phyloP scores from a whole-genome alignment of 2,113 vertebrate genomes.

The Chroicocephalus ridibundus region DNA sequence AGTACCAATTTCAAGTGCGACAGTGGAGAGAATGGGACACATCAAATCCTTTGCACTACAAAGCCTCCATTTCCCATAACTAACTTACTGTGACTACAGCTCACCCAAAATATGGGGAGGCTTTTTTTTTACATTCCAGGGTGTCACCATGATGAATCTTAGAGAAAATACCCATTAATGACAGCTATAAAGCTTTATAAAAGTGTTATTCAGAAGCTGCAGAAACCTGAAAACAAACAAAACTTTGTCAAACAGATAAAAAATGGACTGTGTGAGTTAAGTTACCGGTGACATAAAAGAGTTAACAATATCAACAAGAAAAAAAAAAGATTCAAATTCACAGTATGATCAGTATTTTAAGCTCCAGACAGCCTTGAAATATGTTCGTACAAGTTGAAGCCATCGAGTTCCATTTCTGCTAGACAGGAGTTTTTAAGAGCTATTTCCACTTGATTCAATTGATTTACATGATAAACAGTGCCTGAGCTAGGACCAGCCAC shows the following conservation, averaged over 20 bases:
- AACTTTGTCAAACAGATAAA: not conserved
- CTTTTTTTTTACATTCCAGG: not conserved
- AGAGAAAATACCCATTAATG: not conserved
- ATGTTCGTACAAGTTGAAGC: conserved; percentile 13
- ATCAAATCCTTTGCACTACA: not conserved
- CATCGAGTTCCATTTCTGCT: conserved; percentile 42
- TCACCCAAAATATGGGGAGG: not conserved
- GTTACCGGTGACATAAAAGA: not conserved
- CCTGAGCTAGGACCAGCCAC: not conserved
- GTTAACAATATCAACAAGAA: not conserved
- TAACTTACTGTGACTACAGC: not conserved
- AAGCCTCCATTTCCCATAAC: not conserved
- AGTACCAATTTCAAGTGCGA: not conserved
- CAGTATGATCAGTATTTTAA: conserved; percentile 8
- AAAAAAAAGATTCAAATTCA: not conserved
- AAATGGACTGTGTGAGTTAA: not conserved
- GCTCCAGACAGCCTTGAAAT: conserved; percentile 17
- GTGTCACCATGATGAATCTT: not conserved
- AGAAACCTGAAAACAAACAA: not conserved
- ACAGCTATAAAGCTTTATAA: not conserved
- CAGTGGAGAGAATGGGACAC: not conserved
- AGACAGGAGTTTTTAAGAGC: conserved; percentile 27
- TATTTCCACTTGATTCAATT: conserved; percentile 43
- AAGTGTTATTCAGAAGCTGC: not conserved
- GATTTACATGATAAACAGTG: conserved; percentile 40